Percentiles rank a stretch among this genome's conserved stretches.
phyloP scores from a whole-genome alignment of 2,888 invertebrate genomes.

The Notocelia uddmanniana region DNA sequence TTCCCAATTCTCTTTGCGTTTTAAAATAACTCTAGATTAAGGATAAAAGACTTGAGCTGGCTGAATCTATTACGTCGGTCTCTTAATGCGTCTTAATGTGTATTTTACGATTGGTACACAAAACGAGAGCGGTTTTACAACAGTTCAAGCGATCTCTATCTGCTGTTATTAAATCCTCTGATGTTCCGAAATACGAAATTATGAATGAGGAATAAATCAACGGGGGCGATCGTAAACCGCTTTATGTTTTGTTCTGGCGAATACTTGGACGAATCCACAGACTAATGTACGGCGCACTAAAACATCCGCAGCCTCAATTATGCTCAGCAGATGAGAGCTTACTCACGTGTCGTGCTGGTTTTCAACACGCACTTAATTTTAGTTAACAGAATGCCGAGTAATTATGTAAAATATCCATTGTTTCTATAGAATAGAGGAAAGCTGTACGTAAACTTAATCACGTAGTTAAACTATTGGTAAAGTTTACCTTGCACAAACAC shows the following conservation, averaged over 20 bases:
- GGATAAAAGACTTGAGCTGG: conserved; percentile 74
- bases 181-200: conserved; percentile 84
- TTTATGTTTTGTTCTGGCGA: conserved; percentile 83
- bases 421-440: neutral
- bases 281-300: conserved; percentile 37
- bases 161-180: conserved; percentile 82
- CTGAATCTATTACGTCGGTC: conserved; percentile 69
- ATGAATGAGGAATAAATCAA: conserved; percentile 85
- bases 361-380: conserved; percentile 18
- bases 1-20: conserved; percentile 73
- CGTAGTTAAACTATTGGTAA: neutral
- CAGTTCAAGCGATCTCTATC: conserved; percentile 82
- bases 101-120: conserved; percentile 85
- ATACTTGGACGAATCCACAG: conserved; percentile 36
- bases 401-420: neutral
- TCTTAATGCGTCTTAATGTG: conserved; percentile 85
- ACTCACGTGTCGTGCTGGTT: conserved; percentile 19
- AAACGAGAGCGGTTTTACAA: conserved; percentile 81
- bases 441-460: neutral
- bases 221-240: conserved; percentile 80
- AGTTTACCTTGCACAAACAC: neutral
- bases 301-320: conserved; percentile 29
- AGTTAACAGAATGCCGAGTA: neutral
- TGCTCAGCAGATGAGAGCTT: conserved; percentile 16
- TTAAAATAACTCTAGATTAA: conserved; percentile 83